These are phyloP conservation scores for Hybos culiciformis DNA, from an alignment of 2,888 invertebrate species.

Conservation along the genomic window DNA sequence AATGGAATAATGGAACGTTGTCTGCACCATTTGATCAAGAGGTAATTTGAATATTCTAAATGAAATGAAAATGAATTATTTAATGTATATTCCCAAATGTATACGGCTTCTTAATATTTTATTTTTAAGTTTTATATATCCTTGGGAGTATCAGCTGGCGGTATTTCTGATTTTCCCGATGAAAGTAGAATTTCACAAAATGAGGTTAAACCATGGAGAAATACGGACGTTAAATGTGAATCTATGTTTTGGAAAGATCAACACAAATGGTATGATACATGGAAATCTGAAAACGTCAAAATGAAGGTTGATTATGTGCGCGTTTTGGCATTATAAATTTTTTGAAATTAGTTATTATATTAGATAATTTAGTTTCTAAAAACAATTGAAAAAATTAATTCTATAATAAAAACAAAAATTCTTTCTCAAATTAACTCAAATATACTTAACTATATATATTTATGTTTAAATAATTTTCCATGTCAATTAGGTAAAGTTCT, in stretches of 20 bases:
- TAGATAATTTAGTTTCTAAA: too few species aligned
- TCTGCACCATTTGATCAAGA: slow-evolving; percentile 66
- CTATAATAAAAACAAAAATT: too few species aligned
- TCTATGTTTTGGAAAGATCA: slow-evolving; percentile 53
- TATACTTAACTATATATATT: too few species aligned
- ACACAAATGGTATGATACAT: slow-evolving; percentile 52
- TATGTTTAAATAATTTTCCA: too few species aligned
- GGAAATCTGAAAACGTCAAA: slow-evolving; percentile 41
- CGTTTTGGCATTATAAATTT: slow-evolving; percentile 26
- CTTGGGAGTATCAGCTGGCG: slow-evolving; percentile 65
- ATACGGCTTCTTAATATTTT: neutral
- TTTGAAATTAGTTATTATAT: neutral
- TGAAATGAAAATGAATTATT: neutral
- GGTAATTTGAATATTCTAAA: slow-evolving; percentile 37
- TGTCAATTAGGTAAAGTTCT: too few species aligned
- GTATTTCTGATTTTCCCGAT: slow-evolving; percentile 56
- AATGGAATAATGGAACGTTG: slow-evolving; percentile 43
- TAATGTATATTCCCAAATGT: neutral
- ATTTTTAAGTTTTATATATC: slow-evolving; percentile 21
- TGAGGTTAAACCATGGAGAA: slow-evolving; percentile 59
- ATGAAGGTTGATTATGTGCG: slow-evolving; percentile 28
- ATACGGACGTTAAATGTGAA: slow-evolving; percentile 49
- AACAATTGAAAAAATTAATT: too few species aligned
- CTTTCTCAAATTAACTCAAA: too few species aligned
- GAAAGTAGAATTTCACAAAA: slow-evolving; percentile 15